Evolutionary conservation across 2,888 invertebrate species (phyloP), one percentile per base, ranked within the genome.

Genomic region (Limnephilus rhombicus): DNA sequence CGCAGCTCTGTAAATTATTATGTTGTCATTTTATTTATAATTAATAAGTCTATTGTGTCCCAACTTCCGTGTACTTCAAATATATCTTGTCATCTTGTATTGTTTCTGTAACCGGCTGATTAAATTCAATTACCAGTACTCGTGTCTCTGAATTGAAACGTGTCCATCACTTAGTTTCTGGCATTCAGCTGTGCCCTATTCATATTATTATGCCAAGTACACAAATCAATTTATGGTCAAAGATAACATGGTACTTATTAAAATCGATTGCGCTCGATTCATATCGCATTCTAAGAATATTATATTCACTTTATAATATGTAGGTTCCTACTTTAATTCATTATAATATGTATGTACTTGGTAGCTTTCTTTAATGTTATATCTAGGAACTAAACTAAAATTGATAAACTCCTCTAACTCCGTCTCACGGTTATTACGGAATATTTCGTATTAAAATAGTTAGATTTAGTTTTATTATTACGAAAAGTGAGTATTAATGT

Each of bases 121-220:
- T 89, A 80, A 80, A 89, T 37, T 34, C 31, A 89, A 80, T 89
- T 15, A 89, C 12, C n/a, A 15, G 13, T 80, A 2, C 68, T 68
- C 29, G 80, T 89, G 88, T 89, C 88, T 34, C 45, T 89, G 80
- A 37, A 80, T 89, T 34, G 80, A 89, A 89, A 34, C 80, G 88
- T 37, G 7, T 80, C 49, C 87, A 87, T 87, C 87, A 49, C 53
- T 87, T 87, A 29, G n/a, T 49, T 68, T 87, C 87, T 87, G 87
- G 68, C 87, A 68, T 53, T 34, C 53, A 53, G 11, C 31, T 31
- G 29, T 31, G 31, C 18, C 31, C 68, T 87, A 87, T 49, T 87
- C 87, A 49, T 12, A 12, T 86, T 86, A 53, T 86, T 86, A 53
- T n/a, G 31, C 53, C 11, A 18, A 15, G 34, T 37, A 24, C 85